Evolutionary conservation across 2,113 vertebrate species (phyloP).

Genomic region (Pedionomus torquatus): DNA sequence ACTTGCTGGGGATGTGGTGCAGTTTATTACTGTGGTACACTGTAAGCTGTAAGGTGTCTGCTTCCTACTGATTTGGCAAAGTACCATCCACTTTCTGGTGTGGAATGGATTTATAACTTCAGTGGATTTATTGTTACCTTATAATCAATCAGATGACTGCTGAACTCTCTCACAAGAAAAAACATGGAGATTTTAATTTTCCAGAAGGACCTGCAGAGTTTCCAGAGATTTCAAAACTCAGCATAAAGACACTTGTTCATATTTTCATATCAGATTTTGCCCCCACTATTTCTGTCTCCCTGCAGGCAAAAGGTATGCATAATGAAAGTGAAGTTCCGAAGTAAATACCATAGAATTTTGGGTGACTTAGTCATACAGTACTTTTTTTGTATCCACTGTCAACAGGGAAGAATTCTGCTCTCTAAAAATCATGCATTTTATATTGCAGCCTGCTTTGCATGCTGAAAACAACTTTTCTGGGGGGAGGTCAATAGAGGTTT

Average conservation of each 20-base stretch:
- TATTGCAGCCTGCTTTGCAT: neutral
- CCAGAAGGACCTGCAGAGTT: neutral
- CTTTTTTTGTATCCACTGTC: neutral
- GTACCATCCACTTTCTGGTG: neutral
- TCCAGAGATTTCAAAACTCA: neutral
- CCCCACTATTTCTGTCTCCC: neutral
- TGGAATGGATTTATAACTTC: neutral
- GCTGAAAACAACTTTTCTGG: neutral
- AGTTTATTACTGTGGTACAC: neutral
- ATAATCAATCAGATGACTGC: neutral
- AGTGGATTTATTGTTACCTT: neutral
- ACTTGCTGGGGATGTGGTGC: neutral
- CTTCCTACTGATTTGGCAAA: neutral
- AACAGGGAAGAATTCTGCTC: neutral
- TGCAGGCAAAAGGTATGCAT: neutral
- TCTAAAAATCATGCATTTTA: neutral
- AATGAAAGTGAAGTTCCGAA: neutral
- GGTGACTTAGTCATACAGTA: neutral
- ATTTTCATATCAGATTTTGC: neutral
- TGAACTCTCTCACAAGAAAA: neutral
- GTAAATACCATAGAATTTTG: neutral
- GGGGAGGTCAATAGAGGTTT: neutral
- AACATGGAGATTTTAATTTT: neutral
- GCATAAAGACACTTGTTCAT: neutral
- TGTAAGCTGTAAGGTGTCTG: neutral